Evolutionary conservation across 2,888 invertebrate species (phyloP).

Genomic region (Pristionchus arcanus): DNA sequence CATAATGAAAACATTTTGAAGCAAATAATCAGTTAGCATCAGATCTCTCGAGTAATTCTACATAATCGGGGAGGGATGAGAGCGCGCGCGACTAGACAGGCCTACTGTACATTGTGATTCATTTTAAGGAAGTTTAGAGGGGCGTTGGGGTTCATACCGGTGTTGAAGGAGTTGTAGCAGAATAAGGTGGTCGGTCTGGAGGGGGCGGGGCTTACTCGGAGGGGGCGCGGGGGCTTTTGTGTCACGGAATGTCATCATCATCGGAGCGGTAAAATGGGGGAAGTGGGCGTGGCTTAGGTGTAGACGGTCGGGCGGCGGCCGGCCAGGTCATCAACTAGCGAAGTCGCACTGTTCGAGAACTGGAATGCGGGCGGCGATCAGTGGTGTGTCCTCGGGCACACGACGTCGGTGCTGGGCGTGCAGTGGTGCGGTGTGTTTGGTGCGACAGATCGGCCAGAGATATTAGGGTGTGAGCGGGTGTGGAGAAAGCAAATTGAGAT

Average conservation of each 20-base stretch:
- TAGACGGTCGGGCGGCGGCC: conserved; percentile 50
- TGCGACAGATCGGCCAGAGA: background rate
- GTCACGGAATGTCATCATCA: conserved; percentile 38
- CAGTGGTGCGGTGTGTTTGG: background rate
- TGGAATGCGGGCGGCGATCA: conserved; percentile 47
- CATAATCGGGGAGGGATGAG: background rate
- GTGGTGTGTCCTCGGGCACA: background rate
- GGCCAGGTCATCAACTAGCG: conserved; percentile 61
- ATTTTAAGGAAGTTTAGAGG: background rate
- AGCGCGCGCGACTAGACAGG: background rate
- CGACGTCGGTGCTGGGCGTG: conserved; percentile 37
- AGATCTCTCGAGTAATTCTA: conserved; percentile 18
- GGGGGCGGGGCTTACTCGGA: conserved; percentile 27
- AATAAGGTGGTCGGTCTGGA: background rate
- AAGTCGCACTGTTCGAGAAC: conserved; percentile 61
- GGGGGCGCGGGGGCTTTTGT: background rate
- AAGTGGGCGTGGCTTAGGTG: conserved; percentile 44
- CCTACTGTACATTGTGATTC: background rate
- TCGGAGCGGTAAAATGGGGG: background rate
- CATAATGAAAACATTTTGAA: background rate
- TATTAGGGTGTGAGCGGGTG: conserved; percentile 7
- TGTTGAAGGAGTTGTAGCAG: background rate
- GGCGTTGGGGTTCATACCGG: background rate
- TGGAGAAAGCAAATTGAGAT: conserved; percentile 14
- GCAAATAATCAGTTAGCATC: background rate